Evolutionary conservation across 2,888 invertebrate genomes (phyloP).

Genomic region (Emesis russula): DNA sequence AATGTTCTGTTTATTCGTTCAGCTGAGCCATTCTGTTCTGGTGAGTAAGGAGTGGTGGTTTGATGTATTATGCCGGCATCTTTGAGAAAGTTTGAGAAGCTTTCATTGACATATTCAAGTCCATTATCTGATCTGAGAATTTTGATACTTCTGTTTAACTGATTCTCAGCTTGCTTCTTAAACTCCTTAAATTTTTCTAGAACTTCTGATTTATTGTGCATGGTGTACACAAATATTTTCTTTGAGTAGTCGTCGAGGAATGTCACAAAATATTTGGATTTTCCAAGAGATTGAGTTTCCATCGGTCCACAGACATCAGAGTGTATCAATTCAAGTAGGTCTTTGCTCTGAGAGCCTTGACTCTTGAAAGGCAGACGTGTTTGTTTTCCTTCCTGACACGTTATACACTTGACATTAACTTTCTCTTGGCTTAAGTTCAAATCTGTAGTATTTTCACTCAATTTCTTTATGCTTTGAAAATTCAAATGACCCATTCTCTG

Average conservation of each 20-base stretch:
- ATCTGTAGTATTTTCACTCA: background rate
- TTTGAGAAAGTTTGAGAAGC: background rate
- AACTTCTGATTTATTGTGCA: background rate
- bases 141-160: background rate
- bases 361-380: background rate
- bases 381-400: constrained; percentile 1
- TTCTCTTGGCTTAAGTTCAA: background rate
- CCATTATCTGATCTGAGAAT: background rate
- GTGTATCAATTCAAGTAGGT: background rate
- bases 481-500: background rate
- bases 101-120: background rate
- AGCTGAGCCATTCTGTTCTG: background rate
- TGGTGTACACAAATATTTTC: background rate
- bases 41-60: background rate
- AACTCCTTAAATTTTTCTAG: background rate
- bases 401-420: background rate
- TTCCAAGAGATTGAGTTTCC: background rate
- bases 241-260: constrained; percentile 3
- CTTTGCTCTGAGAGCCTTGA: background rate
- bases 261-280: background rate
- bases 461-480: background rate
- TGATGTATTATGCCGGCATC: background rate
- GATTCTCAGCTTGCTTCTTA: background rate
- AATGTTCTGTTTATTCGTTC: background rate
- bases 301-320: background rate